Conservation (phyloP, 2,888 invertebrate species). For the Eustalomyia histrio region DNA sequence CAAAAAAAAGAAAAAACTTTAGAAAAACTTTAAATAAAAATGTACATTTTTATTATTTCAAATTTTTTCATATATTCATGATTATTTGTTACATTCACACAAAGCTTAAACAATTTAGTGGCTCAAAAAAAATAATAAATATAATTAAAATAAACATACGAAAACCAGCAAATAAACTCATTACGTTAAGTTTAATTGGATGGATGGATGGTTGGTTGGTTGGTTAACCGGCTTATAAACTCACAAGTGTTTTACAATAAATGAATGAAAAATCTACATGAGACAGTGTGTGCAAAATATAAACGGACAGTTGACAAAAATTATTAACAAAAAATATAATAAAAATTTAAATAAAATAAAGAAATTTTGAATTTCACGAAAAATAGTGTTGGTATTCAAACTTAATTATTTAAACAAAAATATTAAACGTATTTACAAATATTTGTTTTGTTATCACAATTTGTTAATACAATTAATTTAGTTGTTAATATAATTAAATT, state of each 20-base stretch:
- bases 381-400: too few relatives aligned
- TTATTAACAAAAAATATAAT: not conserved
- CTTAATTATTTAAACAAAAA: too few relatives aligned
- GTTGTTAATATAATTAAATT: too few relatives aligned
- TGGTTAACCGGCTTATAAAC: conserved; percentile 44
- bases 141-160: conserved; percentile 63
- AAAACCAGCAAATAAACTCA: conserved; percentile 52
- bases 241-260: conserved; percentile 13
- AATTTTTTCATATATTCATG: not conserved
- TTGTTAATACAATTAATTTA: too few relatives aligned
- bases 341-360: too few relatives aligned
- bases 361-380: too few relatives aligned
- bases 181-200: conserved; percentile 37
- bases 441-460: too few relatives aligned
- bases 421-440: too few relatives aligned
- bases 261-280: not conserved
- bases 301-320: not conserved
- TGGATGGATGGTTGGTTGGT: conserved; percentile 16
- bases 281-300: conserved; percentile 2
- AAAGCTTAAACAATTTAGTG: conserved; percentile 73
- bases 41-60: conserved; percentile 16
- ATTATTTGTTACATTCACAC: conserved; percentile 68
- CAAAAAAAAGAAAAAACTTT: not conserved
- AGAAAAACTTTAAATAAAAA: conserved; percentile 26
- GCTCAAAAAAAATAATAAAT: conserved; percentile 58